Conservation (phyloP, 2,888 invertebrate genomes). For the Phrixothrix hirtus region DNA sequence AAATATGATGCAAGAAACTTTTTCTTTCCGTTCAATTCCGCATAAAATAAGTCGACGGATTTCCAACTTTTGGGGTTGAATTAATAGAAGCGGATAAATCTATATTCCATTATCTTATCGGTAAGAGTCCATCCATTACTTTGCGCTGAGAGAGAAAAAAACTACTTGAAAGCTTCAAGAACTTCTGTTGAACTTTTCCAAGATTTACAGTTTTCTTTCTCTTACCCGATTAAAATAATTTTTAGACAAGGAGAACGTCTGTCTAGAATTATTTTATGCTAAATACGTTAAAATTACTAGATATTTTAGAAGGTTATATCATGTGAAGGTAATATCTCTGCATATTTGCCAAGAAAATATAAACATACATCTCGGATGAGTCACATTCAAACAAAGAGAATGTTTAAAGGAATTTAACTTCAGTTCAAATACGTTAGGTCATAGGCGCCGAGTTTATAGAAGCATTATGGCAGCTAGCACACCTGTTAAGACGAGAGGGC, state of each 20-base stretch:
- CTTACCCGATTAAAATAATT: conserved; percentile 8
- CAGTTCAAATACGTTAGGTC: background rate
- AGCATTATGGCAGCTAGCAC: no score
- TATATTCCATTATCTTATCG: conserved; percentile 28
- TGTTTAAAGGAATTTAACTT: conserved; percentile 11
- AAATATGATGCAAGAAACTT: no score
- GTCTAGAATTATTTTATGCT: background rate
- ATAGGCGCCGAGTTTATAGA: no score
- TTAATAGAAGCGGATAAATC: conserved; percentile 26
- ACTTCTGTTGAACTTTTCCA: conserved; percentile 13
- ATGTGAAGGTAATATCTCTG: background rate
- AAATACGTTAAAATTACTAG: no score
- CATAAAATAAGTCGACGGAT: conserved; percentile 10
- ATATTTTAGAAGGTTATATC: no score
- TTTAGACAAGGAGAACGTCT: conserved; percentile 3
- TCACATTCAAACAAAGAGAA: conserved; percentile 13
- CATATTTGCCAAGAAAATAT: conserved; percentile 6
- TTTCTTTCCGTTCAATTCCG: background rate
- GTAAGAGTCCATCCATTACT: conserved; percentile 19
- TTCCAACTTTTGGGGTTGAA: conserved; percentile 16
- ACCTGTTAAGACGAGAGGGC: no score
- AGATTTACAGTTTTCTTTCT: conserved; percentile 13
- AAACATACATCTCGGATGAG: conserved; percentile 14
- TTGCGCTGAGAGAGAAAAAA: conserved; percentile 16
- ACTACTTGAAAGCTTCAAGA: conserved; percentile 15